Evolutionary conservation across 1,140 invertebrate genomes (phyloP).

Genomic region (Olivierus martensii): DNA sequence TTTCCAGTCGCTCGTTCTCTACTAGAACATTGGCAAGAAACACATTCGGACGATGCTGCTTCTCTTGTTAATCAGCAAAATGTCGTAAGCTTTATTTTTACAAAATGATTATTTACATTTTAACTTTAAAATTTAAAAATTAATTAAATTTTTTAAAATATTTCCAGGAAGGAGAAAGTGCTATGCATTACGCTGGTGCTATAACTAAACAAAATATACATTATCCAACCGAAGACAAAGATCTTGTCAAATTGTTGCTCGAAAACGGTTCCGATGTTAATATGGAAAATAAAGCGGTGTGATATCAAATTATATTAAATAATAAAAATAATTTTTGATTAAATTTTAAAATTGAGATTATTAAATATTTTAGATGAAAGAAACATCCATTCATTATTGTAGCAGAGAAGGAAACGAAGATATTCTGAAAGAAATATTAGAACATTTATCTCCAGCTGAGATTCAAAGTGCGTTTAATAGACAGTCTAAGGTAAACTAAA

Average conservation of each 20-base stretch:
- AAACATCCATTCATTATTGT: conserved; percentile 91
- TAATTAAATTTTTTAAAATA: conserved; percentile 8
- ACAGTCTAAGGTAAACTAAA: conserved; percentile 48
- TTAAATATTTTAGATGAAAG: conserved; percentile 46
- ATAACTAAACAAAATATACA: conserved; percentile 35
- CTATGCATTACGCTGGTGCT: conserved; percentile 61
- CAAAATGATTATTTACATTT: neutral
- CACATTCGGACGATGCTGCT: conserved; percentile 14
- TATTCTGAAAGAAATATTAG: conserved; percentile 82
- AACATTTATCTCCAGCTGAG: conserved; percentile 67
- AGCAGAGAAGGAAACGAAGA: conserved; percentile 91
- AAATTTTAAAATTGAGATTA: no score
- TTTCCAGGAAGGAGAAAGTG: conserved; percentile 70
- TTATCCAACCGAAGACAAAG: conserved; percentile 62
- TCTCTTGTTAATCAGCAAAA: conserved; percentile 36
- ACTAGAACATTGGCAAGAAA: conserved; percentile 22
- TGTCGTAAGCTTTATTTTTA: conserved; percentile 24
- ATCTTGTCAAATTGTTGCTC: conserved; percentile 74
- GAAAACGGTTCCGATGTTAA: conserved; percentile 80
- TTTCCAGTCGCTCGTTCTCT: conserved; percentile 32
- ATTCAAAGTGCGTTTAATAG: conserved; percentile 86
- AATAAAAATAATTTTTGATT: neutral
- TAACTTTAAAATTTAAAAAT: neutral
- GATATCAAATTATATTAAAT: neutral
- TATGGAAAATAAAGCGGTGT: conserved; percentile 56